These are phyloP conservation scores for Macrocentrus cingulum DNA, from an alignment of 1,140 invertebrate species.

Conservation along the genomic window DNA sequence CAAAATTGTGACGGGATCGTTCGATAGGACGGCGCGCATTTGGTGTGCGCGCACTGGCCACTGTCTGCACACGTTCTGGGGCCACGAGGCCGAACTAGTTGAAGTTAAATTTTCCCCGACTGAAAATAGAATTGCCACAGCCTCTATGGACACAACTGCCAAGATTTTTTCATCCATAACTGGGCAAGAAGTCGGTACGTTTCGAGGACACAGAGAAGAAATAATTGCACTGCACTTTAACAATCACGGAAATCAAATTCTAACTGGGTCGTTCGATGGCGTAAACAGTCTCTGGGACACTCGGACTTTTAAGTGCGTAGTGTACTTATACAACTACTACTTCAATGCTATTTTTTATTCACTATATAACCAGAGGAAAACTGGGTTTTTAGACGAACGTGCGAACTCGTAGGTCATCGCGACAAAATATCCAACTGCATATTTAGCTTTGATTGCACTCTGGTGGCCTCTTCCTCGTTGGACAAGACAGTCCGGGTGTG, in stretches of 20 bases:
- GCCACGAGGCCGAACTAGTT: slow-evolving; percentile 75
- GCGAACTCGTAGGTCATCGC: slow-evolving; percentile 68
- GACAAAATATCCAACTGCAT: slow-evolving; percentile 75
- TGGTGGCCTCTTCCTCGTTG: slow-evolving; percentile 72
- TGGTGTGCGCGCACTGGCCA: slow-evolving; percentile 70
- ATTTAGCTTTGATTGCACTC: slow-evolving; percentile 71
- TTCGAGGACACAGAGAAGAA: slow-evolving; percentile 71
- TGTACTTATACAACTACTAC: background rate
- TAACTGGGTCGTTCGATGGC: slow-evolving; percentile 79
- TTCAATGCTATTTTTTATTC: slow-evolving; percentile 20
- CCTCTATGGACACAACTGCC: slow-evolving; percentile 75
- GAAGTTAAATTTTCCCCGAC: slow-evolving; percentile 67
- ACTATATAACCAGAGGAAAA: no score
- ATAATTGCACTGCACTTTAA: slow-evolving; percentile 74
- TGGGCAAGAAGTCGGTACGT: slow-evolving; percentile 61
- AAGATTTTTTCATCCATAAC: slow-evolving; percentile 66
- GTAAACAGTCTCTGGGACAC: slow-evolving; percentile 77
- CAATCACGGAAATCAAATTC: slow-evolving; percentile 67
- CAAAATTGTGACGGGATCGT: slow-evolving; percentile 76
- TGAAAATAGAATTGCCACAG: slow-evolving; percentile 67
- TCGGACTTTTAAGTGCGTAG: slow-evolving; percentile 66
- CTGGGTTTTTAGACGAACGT: slow-evolving; percentile 67
- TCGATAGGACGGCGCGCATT: slow-evolving; percentile 76
- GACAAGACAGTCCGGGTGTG: slow-evolving; percentile 77
- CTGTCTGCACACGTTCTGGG: slow-evolving; percentile 69